These are phyloP conservation scores for Phaonia tiefii DNA, from an alignment of 2,888 invertebrate genomes.

Conservation along the genomic window DNA sequence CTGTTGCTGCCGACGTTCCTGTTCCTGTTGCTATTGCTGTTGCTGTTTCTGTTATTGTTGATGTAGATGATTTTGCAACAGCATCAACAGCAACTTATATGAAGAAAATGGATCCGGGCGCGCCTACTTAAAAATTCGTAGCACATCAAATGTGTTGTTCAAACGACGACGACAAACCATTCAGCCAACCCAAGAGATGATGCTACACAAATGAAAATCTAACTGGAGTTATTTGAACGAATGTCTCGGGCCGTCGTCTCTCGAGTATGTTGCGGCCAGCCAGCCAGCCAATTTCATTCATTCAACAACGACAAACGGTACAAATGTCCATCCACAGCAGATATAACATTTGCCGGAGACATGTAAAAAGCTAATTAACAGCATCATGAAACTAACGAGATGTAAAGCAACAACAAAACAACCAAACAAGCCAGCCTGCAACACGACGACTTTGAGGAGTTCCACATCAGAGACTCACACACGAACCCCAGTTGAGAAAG, in stretches of 20 bases:
- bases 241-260: not conserved
- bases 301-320: conserved; percentile 58
- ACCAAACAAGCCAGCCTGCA: not conserved
- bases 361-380: conserved; percentile 69
- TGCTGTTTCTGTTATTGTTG: not conserved
- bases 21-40: not conserved
- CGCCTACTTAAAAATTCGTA: conserved; percentile 77
- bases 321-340: conserved; percentile 61
- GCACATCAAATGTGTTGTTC: conserved; percentile 74
- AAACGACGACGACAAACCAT: conserved; percentile 60
- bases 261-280: conserved; percentile 34
- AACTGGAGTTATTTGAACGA: conserved; percentile 32
- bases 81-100: conserved; percentile 30
- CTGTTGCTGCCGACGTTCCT: not conserved
- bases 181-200: conserved; percentile 35
- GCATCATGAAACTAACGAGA: conserved; percentile 67
- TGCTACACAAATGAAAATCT: conserved; percentile 26
- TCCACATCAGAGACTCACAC: not conserved
- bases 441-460: conserved; percentile 34
- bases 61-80: not conserved
- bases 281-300: conserved; percentile 27
- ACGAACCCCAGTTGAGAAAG: not conserved
- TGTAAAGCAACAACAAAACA: conserved; percentile 60
- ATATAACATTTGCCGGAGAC: conserved; percentile 54
- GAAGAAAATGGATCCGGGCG: conserved; percentile 71